These are phyloP conservation scores for Oreochromis tanganicae DNA, from an alignment of 2,113 vertebrate species.

Conservation along the genomic window DNA sequence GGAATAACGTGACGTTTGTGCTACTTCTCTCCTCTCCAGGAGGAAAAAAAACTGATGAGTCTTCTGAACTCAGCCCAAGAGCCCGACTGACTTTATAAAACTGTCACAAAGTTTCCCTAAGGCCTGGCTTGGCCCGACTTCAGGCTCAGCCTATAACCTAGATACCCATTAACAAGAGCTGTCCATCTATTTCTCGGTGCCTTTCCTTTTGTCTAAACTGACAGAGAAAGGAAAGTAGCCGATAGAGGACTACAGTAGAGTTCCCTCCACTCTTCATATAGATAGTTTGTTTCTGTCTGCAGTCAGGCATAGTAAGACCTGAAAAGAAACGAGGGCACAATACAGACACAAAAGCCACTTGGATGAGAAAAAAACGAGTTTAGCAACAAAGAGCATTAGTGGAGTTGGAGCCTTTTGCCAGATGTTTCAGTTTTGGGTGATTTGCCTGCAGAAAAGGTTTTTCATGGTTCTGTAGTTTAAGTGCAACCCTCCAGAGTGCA, in stretches of 20 bases:
- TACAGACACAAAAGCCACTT: not conserved
- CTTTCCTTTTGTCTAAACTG: not conserved
- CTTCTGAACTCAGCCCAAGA: constrained; percentile 35
- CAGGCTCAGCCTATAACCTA: constrained; percentile 16
- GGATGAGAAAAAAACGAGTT: not conserved
- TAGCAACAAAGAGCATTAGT: not conserved
- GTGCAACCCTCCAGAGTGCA: not conserved
- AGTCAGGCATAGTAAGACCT: constrained; percentile 30
- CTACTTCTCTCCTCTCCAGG: constrained; percentile 20
- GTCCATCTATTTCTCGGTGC: not conserved
- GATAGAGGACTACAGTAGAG: not conserved
- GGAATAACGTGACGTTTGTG: constrained; percentile 21
- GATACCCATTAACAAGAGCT: constrained; percentile 19
- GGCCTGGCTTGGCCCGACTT: not conserved
- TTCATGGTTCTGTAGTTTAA: constrained; percentile 8
- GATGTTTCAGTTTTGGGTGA: not conserved
- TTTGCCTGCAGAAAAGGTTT: not conserved
- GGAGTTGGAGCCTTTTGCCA: not conserved
- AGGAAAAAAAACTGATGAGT: constrained; percentile 55
- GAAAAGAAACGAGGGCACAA: constrained; percentile 60
- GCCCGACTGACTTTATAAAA: constrained; percentile 48
- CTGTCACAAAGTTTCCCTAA: constrained; percentile 53
- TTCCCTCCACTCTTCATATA: not conserved
- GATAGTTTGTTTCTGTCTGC: not conserved
- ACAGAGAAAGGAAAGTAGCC: not conserved